phyloP scores from a whole-genome alignment of 2,888 invertebrate species.

The Elmis aenea region DNA sequence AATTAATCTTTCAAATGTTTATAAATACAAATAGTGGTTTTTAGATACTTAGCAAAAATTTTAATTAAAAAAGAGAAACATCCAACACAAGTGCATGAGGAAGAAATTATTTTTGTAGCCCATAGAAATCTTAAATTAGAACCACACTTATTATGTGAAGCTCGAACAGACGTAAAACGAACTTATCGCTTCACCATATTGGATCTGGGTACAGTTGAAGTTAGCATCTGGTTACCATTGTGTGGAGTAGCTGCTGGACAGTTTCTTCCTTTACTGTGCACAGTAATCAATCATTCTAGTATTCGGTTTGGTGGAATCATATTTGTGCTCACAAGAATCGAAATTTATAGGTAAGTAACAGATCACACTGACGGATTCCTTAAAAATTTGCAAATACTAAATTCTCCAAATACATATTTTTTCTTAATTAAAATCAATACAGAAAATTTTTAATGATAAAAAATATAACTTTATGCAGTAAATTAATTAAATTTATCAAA shows the following conservation, averaged over 20 bases:
- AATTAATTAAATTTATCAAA: too few relatives aligned
- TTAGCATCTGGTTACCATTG: conserved; percentile 32
- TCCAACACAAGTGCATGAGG: conserved; percentile 16
- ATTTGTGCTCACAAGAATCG: conserved; percentile 30
- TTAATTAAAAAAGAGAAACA: conserved; percentile 21
- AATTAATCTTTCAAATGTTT: conserved; percentile 2
- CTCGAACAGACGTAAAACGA: conserved; percentile 21
- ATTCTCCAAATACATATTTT: too few relatives aligned
- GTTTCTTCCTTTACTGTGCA: conserved; percentile 29
- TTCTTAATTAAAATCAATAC: too few relatives aligned
- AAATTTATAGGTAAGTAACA: conserved; percentile 28
- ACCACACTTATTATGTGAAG: conserved; percentile 25
- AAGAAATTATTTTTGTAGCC: conserved; percentile 24
- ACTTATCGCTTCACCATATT: conserved; percentile 24
- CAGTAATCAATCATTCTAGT: conserved; percentile 27
- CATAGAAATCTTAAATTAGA: conserved; percentile 26
- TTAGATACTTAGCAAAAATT: conserved; percentile 24
- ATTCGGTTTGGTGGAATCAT: conserved; percentile 31
- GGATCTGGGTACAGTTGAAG: conserved; percentile 24
- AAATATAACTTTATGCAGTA: too few relatives aligned
- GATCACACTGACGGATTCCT: too few relatives aligned
- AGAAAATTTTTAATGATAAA: too few relatives aligned
- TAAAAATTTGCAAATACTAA: too few relatives aligned
- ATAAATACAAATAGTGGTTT: conserved; percentile 3
- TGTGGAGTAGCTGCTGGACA: conserved; percentile 32